phyloP scores from a whole-genome alignment of 1,140 invertebrate species.

The Bombus ignitus region DNA sequence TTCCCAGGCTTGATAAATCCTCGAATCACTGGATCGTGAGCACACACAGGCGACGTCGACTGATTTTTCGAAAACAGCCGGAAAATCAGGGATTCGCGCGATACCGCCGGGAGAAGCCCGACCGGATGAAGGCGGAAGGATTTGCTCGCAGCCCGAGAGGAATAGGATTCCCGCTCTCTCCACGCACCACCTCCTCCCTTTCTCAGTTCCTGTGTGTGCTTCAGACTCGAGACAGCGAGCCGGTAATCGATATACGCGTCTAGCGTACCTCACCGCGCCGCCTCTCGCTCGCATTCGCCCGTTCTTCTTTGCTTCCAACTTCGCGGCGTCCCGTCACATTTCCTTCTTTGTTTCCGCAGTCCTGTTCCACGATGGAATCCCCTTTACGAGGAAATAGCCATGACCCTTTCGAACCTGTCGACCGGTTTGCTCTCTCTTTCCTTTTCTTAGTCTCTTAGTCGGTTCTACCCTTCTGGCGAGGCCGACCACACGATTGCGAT shows the following conservation, averaged over 20 bases:
- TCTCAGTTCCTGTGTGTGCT: constrained; percentile 14
- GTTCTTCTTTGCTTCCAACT: constrained; percentile 44
- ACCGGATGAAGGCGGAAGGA: constrained; percentile 54
- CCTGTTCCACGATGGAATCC: constrained; percentile 68
- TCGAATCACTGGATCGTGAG: constrained; percentile 36
- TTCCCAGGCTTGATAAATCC: constrained; percentile 43
- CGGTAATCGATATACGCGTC: constrained; percentile 74
- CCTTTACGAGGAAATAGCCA: constrained; percentile 53
- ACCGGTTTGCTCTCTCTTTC: constrained; percentile 20
- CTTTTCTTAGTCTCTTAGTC: background rate
- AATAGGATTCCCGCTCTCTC: constrained; percentile 61
- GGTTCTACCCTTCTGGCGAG: constrained; percentile 28
- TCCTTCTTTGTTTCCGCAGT: constrained; percentile 65
- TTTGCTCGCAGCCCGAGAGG: constrained; percentile 64
- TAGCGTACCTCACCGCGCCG: constrained; percentile 39
- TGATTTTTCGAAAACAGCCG: constrained; percentile 58
- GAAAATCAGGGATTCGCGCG: constrained; percentile 62
- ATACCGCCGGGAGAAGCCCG: constrained; percentile 28
- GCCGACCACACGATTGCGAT: constrained; percentile 59
- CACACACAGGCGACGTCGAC: constrained; percentile 13
- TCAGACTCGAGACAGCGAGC: constrained; percentile 60
- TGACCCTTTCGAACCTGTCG: constrained; percentile 49
- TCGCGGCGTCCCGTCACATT: constrained; percentile 61
- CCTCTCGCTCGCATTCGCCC: constrained; percentile 37
- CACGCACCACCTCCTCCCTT: constrained; percentile 30